A percentile compares a stretch with the other conserved stretches of the same genome.
Evolutionary conservation across 1,140 invertebrate genomes (phyloP).

Genomic region (Platorchestia sp.): DNA sequence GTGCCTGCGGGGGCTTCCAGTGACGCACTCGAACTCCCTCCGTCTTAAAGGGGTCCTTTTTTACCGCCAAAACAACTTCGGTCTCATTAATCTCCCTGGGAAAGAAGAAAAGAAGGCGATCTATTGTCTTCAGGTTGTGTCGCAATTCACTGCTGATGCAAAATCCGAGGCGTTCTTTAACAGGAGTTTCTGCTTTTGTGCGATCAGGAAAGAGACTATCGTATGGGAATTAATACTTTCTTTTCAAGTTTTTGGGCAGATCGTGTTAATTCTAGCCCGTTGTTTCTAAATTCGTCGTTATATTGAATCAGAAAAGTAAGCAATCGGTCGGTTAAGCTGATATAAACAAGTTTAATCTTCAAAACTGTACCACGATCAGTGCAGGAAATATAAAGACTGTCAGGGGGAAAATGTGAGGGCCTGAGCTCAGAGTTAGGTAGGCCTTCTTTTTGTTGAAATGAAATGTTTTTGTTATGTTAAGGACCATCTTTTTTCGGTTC

Average conservation of each 20-base stretch:
- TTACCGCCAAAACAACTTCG: not conserved
- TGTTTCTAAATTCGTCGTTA: not conserved
- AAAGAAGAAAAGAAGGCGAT: not conserved
- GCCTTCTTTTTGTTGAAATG: no score
- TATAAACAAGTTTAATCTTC: not conserved
- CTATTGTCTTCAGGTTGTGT: not conserved
- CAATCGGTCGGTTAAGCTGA: not conserved
- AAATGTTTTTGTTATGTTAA: no score
- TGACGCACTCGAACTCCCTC: not conserved
- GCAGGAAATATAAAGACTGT: not conserved
- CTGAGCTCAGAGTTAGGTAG: no score
- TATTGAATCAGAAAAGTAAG: not conserved
- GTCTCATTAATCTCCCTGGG: not conserved
- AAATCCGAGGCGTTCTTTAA: not conserved
- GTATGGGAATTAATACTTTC: not conserved
- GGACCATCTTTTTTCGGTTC: no score
- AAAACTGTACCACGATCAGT: not conserved
- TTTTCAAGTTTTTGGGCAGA: no score
- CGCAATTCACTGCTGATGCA: not conserved
- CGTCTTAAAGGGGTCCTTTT: constrained; percentile 4
- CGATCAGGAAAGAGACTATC: not conserved
- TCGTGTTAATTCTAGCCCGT: no score
- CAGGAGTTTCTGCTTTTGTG: not conserved
- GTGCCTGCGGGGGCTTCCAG: not conserved
- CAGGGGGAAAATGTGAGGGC: no score